phyloP scores from a whole-genome alignment of 2,113 vertebrate species.

The Barbus barbus region DNA sequence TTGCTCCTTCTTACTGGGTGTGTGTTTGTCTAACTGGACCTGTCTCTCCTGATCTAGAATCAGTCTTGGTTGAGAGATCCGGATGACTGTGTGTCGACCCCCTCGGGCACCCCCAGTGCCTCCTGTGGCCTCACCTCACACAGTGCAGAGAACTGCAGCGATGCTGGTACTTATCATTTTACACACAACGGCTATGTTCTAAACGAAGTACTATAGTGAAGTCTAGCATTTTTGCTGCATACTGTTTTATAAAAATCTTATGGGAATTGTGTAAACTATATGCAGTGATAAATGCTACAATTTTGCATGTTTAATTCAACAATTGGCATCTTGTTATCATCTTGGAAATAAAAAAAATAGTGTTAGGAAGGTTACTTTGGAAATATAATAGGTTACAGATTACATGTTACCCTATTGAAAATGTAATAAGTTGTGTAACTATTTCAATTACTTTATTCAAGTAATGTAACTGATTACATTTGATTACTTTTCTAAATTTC shows the following conservation, averaged over 20 bases:
- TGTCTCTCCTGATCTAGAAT: constrained; percentile 69
- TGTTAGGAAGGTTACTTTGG: too few species aligned
- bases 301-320: not conserved
- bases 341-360: too few species aligned
- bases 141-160: constrained; percentile 81
- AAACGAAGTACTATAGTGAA: not conserved
- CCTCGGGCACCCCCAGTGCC: constrained; percentile 82
- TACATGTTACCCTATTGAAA: too few species aligned
- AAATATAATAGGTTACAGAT: too few species aligned
- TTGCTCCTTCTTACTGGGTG: too few species aligned
- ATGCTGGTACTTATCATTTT: constrained; percentile 68
- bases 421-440: too few species aligned
- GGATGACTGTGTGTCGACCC: constrained; percentile 85
- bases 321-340: not conserved
- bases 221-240: not conserved
- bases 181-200: not conserved
- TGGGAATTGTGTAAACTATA: not conserved
- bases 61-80: constrained; percentile 85
- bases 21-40: constrained; percentile 2
- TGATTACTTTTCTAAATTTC: too few species aligned
- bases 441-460: too few species aligned
- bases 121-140: constrained; percentile 85
- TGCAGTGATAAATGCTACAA: not conserved
- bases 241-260: not conserved
- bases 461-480: too few species aligned